Evolutionary conservation across 1,140 invertebrate genomes (phyloP).

Genomic region (Bradysia coprophila): DNA sequence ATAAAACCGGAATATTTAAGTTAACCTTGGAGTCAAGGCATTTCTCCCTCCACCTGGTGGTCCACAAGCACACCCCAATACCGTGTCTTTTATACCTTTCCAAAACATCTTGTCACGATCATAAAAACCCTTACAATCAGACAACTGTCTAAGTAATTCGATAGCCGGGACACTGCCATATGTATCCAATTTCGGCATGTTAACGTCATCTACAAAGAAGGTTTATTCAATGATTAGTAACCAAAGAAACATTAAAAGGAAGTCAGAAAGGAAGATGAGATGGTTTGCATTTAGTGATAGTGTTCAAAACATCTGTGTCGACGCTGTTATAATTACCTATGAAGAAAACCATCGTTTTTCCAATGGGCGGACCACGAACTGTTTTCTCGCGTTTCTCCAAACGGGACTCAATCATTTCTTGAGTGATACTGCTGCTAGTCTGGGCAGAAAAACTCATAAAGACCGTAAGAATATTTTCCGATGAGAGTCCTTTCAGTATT

Average conservation of each 20-base stretch:
- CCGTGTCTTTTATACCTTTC: slow-evolving; percentile 70
- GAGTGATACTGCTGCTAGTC: slow-evolving; percentile 61
- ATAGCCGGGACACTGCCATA: slow-evolving; percentile 83
- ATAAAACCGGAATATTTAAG: too few species aligned
- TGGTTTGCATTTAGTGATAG: too few species aligned
- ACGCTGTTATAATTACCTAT: too few species aligned
- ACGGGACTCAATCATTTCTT: slow-evolving; percentile 61
- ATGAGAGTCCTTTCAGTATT: slow-evolving; percentile 42
- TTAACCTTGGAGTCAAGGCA: slow-evolving; percentile 47
- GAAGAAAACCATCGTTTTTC: slow-evolving; percentile 52
- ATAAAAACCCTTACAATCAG: slow-evolving; percentile 69
- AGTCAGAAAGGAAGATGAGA: too few species aligned
- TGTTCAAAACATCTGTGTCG: too few species aligned
- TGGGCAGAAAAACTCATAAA: slow-evolving; percentile 78
- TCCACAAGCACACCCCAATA: slow-evolving; percentile 65
- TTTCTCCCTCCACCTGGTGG: slow-evolving; percentile 78
- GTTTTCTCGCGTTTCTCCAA: slow-evolving; percentile 67
- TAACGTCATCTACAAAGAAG: slow-evolving; percentile 87
- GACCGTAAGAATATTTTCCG: slow-evolving; percentile 45
- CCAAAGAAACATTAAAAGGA: too few species aligned
- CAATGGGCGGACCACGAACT: slow-evolving; percentile 63
- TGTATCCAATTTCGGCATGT: slow-evolving; percentile 69
- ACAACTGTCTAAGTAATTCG: slow-evolving; percentile 64
- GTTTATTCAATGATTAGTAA: too few species aligned
- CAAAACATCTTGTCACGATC: slow-evolving; percentile 72